Evolutionary conservation across 2,113 vertebrate species (phyloP), one percentile per base, ranked within the genome.

Genomic region (Candoia aspera): DNA sequence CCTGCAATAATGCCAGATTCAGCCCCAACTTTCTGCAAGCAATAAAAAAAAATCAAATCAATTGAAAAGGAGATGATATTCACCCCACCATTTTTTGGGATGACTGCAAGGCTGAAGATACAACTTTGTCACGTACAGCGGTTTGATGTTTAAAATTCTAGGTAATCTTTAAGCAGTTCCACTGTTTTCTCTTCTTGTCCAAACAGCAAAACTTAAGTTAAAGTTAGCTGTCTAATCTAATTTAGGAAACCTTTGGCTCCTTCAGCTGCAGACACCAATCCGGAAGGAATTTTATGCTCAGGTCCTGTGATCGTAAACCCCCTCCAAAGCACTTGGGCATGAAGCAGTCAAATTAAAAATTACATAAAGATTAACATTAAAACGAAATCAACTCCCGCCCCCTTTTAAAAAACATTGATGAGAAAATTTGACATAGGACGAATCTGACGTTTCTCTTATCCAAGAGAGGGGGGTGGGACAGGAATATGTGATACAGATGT

Each of bases 41-140:
- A 87, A 13, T 13, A 17, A 29, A 17, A 83, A 88, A 33, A 0
- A 8, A 49, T 0, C 3, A 59, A 13, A 26, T 5, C 0, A 0
- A n/a, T 11, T 55, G 64, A 37, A 37, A 89, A n/a, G 37, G 83
- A n/a, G 90, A 0, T 0, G 58, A 0, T 90, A 90, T 29, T 13
- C 91, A 60, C 49, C 84, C 58, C 89, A 19, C 17, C 6, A n/a
- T 60, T 57, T 42, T 46, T 19, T 0, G 0, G 46, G 26, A 33
- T 88, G 91, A 13, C 85, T 58, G 91, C 9, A 59, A 93, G 90
- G 95, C 93, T 86, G 91, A 95, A 92, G 21, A 4, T 17, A 6
- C 4, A 46, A 88, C 24, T 0, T 26, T 86, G 62, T 87, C 37
- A 79, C 90, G 90, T 21, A 55, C 8, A 42, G 0, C 0, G 0